These are phyloP conservation scores for Nesogale talazaci DNA, from an alignment of 2,113 vertebrate species.

Conservation along the genomic window DNA sequence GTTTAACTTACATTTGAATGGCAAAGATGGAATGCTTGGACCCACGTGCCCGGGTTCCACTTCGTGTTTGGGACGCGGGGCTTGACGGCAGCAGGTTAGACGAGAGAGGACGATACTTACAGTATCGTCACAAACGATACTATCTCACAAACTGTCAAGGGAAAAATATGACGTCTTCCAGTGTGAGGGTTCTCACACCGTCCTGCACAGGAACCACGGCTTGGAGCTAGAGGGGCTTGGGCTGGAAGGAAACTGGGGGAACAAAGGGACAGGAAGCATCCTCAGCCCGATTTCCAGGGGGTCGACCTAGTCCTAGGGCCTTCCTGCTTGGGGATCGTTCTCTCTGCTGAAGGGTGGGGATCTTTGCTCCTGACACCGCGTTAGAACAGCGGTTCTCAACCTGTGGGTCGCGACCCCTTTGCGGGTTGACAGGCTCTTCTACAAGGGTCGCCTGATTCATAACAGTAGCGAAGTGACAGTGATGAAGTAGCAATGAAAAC, in stretches of 20 bases:
- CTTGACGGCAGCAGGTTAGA: neutral
- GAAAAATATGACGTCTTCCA: neutral
- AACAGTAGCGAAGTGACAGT: no score
- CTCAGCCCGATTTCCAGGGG: neutral
- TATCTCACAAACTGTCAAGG: neutral
- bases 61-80: neutral
- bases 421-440: no score
- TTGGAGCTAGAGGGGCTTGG: neutral
- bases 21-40: neutral
- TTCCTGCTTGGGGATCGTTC: neutral
- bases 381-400: no score
- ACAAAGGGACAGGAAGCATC: accelerated
- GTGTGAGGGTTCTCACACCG: neutral
- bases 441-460: no score
- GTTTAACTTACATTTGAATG: neutral
- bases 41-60: neutral
- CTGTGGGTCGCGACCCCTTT: no score
- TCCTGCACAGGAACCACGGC: accelerated
- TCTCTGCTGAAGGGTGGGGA: neutral
- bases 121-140: no score
- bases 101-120: neutral
- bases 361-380: no score
- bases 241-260: neutral
- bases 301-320: neutral
- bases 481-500: no score